Evolutionary conservation across 2,113 vertebrate genomes (phyloP).

Genomic region (Xiphias gladius): DNA sequence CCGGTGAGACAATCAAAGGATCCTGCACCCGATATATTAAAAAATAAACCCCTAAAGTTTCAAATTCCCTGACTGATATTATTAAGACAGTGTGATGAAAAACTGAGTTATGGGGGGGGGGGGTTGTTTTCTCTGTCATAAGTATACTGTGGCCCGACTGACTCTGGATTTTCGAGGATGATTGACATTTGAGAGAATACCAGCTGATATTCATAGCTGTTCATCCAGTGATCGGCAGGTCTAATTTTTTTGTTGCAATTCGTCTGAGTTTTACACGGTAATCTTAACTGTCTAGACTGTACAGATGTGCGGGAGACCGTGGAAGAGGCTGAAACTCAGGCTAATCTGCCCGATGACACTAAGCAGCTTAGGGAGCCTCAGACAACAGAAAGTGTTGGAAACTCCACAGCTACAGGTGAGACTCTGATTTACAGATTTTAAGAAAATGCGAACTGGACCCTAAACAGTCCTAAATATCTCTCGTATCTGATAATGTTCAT

Average conservation of each 20-base stretch:
- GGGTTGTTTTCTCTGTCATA: neutral
- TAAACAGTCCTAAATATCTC: neutral
- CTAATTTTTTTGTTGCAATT: neutral
- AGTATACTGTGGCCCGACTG: too few species aligned
- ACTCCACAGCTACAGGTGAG: slow-evolving; percentile 78
- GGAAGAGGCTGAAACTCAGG: slow-evolving; percentile 35
- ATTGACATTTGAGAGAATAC: too few species aligned
- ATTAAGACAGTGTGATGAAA: neutral
- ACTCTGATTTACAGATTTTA: neutral
- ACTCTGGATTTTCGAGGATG: too few species aligned
- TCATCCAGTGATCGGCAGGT: too few species aligned
- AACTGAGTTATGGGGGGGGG: neutral
- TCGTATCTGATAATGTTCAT: neutral
- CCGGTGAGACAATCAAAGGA: neutral
- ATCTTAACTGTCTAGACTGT: neutral
- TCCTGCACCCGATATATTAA: neutral
- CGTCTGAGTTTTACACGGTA: neutral
- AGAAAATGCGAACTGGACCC: neutral
- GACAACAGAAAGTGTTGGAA: slow-evolving; percentile 46
- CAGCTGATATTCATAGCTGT: too few species aligned
- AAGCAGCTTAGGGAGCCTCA: slow-evolving; percentile 14
- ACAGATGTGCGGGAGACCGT: neutral
- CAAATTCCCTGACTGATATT: too few species aligned
- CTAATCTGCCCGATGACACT: neutral
- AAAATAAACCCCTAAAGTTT: too few species aligned